Evolutionary conservation across 2,888 invertebrate genomes (phyloP).

Genomic region (Heliconius sara): DNA sequence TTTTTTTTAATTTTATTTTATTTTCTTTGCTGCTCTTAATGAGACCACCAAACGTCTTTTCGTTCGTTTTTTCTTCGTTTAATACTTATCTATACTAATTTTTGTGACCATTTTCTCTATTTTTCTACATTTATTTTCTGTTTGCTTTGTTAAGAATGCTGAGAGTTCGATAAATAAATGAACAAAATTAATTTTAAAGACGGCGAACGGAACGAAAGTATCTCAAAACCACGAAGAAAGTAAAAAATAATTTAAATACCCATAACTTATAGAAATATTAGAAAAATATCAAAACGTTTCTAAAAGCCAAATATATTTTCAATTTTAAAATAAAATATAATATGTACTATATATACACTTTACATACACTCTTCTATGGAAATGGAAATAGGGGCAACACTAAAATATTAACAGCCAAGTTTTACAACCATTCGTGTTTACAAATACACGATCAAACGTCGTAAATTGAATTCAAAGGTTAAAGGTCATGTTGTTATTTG

Average conservation of each 20-base stretch:
- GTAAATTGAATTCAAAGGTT: neutral
- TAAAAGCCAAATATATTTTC: neutral
- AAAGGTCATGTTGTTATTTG: constrained; percentile 1
- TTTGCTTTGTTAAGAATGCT: too few relatives aligned
- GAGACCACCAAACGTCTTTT: neutral
- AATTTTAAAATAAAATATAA: neutral
- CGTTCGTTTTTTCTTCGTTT: too few relatives aligned
- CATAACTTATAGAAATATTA: too few relatives aligned
- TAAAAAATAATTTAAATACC: too few relatives aligned
- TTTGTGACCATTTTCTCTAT: neutral
- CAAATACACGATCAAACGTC: constrained; percentile 6
- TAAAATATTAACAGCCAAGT: neutral
- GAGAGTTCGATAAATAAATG: neutral
- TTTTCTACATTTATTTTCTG: too few relatives aligned
- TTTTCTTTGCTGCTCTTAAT: neutral
- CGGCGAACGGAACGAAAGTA: too few relatives aligned
- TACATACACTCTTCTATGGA: neutral
- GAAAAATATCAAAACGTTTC: too few relatives aligned
- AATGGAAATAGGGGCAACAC: neutral
- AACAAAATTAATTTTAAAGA: neutral
- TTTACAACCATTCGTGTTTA: neutral
- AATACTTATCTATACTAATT: neutral
- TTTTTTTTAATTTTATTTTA: neutral
- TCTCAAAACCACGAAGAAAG: too few relatives aligned
- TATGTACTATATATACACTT: neutral